Conservation (phyloP, 2,113 vertebrate species). For the Ceyx margarethae region DNA sequence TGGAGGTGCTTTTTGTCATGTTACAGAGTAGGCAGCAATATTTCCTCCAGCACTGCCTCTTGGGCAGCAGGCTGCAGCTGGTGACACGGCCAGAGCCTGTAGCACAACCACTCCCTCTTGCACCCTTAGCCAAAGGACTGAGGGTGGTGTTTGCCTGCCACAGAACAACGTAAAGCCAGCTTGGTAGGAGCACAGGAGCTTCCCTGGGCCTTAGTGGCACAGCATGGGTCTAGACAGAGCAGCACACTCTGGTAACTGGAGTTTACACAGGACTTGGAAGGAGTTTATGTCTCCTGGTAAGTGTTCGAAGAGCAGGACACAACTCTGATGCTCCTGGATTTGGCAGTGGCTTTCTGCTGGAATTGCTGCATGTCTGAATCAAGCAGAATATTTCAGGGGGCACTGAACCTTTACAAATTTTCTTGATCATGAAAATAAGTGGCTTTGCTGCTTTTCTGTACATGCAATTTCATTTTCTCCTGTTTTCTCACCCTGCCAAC, state of each 20-base stretch:
- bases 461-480: neutral
- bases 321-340: neutral
- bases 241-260: neutral
- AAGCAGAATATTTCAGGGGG: neutral
- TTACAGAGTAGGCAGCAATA: neutral
- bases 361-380: neutral
- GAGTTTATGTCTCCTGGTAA: neutral
- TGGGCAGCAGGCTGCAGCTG: neutral
- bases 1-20: neutral
- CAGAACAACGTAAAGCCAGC: neutral
- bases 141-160: neutral
- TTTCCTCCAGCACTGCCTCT: neutral
- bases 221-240: neutral
- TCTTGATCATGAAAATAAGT: neutral
- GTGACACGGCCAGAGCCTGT: neutral
- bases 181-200: accelerated
- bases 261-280: neutral
- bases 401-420: neutral
- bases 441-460: neutral
- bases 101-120: neutral
- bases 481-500: neutral
- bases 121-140: neutral
- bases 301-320: neutral
- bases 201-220: neutral
- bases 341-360: neutral